Base-by-base conservation (phyloP, 1,140 invertebrate genomes). In the Conus ventricosus region DNA sequence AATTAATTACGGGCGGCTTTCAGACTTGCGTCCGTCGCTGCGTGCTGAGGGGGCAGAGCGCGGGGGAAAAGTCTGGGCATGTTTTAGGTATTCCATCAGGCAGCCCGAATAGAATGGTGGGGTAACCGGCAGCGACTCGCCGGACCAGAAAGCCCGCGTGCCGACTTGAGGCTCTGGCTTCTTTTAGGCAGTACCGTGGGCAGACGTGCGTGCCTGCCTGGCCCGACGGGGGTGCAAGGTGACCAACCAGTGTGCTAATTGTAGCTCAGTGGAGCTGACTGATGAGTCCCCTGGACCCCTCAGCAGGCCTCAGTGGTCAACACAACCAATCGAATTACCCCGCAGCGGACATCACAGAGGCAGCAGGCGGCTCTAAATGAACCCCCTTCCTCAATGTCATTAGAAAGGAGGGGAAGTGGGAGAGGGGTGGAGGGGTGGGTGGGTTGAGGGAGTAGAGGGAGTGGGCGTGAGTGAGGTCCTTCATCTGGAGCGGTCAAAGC, bases 301-400 rank as follows among this genome's bases (percentile, higher is more conserved):
- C 11, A 54, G 27, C 39, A 51, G 78, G 15, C 51, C 17, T 54
- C 39, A 51, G 76, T 51, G 25, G 25, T 27, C 76, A 78, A 78
- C 80, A 39, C 76, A 54, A 51, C 0, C 80, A 81, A 81, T 81
- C 51, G 80, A 81, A 81, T 81, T 81, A 81, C 20, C 13, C 67
- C 67, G 7, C 8, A 78, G 76, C 25, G 7, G 8, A 6, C 76
- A 51, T 27, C 76, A 78, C 11, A 6, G 51, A 81, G 27, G 51
- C 80, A 54, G 80, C 13, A 81, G 80, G 13, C 23, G 7, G 11
- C 11, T 54, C 27, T 8, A 81, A 81, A 81, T 81, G 27, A 81
- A 81, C 7, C 13, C 80, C 51, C 80, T 81, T 54, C 76, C 25
- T 51, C 80, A 51, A 81, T 54, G 80, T 81, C 80, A 81, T 81